Evolutionary conservation across 2,797 vertebrate species (phyloP).

Genomic region (Sebastes paucispinis): DNA sequence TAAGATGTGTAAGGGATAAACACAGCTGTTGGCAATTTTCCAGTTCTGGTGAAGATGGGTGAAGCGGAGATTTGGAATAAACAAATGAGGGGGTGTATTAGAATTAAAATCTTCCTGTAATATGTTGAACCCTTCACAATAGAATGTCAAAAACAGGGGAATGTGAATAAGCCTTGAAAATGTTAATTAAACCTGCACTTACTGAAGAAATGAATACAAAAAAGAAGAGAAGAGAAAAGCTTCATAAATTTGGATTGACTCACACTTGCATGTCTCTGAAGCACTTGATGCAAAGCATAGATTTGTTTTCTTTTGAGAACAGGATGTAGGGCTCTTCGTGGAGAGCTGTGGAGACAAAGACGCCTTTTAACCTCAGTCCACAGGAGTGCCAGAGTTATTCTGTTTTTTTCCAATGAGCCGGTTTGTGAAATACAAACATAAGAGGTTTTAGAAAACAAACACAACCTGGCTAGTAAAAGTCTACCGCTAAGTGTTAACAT

Average conservation of each 20-base stretch:
- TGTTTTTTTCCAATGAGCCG: not conserved
- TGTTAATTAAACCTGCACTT: not conserved
- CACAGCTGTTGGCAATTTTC: not conserved
- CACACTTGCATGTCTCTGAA: constrained; percentile 97
- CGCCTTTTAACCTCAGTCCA: not conserved
- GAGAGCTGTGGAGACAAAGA: constrained; percentile 80
- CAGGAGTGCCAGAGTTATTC: not conserved
- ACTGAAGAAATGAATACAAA: not conserved
- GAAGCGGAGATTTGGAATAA: not conserved
- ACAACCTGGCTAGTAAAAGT: not conserved
- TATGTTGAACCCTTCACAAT: not conserved
- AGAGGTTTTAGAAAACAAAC: not conserved
- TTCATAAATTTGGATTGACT: constrained; percentile 57
- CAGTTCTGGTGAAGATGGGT: not conserved
- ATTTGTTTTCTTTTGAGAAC: constrained; percentile 95
- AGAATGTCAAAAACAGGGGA: not conserved
- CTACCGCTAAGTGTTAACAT: not conserved
- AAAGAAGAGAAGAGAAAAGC: not conserved
- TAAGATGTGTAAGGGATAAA: no score
- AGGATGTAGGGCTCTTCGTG: constrained; percentile 94
- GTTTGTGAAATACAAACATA: constrained; percentile 3
- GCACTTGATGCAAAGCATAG: constrained; percentile 96
- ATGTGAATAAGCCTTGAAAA: not conserved
- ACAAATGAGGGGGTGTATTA: not conserved
- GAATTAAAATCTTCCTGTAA: not conserved